Percentiles rank a stretch among this genome's conserved stretches.
These are phyloP conservation scores for Catonia carolina DNA, from an alignment of 2,888 invertebrate genomes.

Conservation along the genomic window DNA sequence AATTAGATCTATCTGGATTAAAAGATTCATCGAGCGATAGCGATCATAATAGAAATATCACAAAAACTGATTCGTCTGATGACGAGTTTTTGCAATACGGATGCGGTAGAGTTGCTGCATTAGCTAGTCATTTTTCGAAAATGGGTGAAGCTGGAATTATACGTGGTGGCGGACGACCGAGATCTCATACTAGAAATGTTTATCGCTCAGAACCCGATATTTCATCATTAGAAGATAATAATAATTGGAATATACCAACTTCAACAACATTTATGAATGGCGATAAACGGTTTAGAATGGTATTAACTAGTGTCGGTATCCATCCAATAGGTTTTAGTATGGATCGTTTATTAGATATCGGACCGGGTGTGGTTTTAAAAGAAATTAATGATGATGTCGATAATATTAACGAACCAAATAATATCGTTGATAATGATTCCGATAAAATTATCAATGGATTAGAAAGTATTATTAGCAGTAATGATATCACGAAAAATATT, in stretches of 20 bases:
- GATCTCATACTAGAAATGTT: constrained; percentile 33
- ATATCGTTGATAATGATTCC: not conserved
- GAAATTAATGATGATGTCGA: constrained; percentile 23
- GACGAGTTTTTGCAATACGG: constrained; percentile 54
- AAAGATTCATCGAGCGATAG: constrained; percentile 21
- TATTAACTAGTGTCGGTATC: constrained; percentile 31
- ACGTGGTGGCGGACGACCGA: constrained; percentile 34
- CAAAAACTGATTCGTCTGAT: constrained; percentile 45
- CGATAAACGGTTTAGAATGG: constrained; percentile 23
- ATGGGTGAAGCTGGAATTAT: constrained; percentile 43
- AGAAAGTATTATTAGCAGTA: constrained; percentile 1
- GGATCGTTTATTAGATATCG: constrained; percentile 33
- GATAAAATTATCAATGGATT: not conserved
- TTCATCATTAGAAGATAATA: constrained; percentile 18
- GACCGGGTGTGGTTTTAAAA: constrained; percentile 29
- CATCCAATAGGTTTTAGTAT: constrained; percentile 35
- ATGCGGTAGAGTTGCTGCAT: constrained; percentile 61
- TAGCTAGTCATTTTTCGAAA: constrained; percentile 58
- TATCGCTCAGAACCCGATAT: constrained; percentile 42
- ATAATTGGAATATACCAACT: constrained; percentile 24
- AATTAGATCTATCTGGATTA: constrained; percentile 40
- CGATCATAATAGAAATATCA: constrained; percentile 1
- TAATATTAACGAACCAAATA: too few relatives aligned
- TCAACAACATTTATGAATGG: constrained; percentile 27
- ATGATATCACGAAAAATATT: not conserved